Conservation (phyloP, 2,888 invertebrate species). For the Philonicus albiceps region DNA sequence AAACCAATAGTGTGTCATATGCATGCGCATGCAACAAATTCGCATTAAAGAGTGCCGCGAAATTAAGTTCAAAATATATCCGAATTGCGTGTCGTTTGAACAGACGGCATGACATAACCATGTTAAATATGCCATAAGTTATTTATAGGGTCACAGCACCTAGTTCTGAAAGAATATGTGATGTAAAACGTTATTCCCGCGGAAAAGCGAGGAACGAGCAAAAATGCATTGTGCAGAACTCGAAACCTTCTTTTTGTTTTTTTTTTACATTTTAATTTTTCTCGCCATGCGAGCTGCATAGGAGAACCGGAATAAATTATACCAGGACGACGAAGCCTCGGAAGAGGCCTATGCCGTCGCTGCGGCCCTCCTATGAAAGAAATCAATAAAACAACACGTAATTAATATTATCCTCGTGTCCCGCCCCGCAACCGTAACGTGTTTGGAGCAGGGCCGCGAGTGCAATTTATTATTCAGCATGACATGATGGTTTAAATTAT, state of each 20-base stretch:
- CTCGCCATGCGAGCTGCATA: background rate
- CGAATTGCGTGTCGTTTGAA: background rate
- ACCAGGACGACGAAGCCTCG: background rate
- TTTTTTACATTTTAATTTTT: background rate
- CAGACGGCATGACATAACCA: background rate
- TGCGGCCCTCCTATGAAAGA: background rate
- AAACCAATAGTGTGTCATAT: background rate
- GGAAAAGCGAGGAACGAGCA: background rate
- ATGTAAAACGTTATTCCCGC: background rate
- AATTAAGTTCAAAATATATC: background rate
- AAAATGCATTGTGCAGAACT: background rate
- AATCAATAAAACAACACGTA: slow-evolving; percentile 33
- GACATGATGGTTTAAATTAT: slow-evolving; percentile 27
- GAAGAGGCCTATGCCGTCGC: background rate
- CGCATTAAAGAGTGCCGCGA: background rate
- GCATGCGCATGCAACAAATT: background rate
- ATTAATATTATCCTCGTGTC: slow-evolving; percentile 4
- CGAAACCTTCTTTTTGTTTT: background rate
- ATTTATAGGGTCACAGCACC: background rate
- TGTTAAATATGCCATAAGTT: background rate
- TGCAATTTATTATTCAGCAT: slow-evolving; percentile 34
- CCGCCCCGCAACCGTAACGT: background rate
- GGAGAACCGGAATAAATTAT: background rate
- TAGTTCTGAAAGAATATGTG: background rate
- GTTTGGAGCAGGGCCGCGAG: background rate